Conservation (phyloP, 2,113 vertebrate genomes). For the Pseudopipra pipra region DNA sequence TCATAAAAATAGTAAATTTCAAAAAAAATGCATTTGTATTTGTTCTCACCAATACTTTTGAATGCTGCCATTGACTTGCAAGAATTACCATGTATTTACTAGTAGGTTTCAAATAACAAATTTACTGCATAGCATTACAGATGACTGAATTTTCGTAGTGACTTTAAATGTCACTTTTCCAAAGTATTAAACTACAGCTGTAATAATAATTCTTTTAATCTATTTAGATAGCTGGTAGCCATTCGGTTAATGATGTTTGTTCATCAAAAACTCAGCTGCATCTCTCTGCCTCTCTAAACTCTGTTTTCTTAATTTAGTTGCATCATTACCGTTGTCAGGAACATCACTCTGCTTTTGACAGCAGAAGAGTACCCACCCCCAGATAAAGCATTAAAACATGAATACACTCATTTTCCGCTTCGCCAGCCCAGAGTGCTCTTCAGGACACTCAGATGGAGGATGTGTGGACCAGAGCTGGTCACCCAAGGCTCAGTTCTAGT, state of each 20-base stretch:
- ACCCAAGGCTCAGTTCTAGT: not conserved
- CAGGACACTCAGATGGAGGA: not conserved
- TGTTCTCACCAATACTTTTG: not conserved
- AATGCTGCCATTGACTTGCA: not conserved
- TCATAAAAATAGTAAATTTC: not conserved
- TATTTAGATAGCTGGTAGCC: not conserved
- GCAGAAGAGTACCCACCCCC: not conserved
- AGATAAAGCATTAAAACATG: not conserved
- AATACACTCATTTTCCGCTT: not conserved
- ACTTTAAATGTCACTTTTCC: slow-evolving; percentile 13
- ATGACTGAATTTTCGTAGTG: not conserved
- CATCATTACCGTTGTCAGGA: not conserved
- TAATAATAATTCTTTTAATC: slow-evolving; percentile 17
- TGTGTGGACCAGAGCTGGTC: not conserved
- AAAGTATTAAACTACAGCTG: not conserved
- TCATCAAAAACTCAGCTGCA: not conserved
- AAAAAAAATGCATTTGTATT: not conserved
- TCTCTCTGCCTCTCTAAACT: not conserved
- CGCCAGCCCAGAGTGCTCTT: not conserved
- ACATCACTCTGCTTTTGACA: not conserved
- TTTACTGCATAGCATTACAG: not conserved
- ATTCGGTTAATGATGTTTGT: not conserved
- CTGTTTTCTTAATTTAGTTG: not conserved
- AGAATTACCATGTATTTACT: not conserved
- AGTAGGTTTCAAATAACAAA: not conserved